Evolutionary conservation across 2,797 vertebrate species (phyloP).

Genomic region (Pseudotriccus pelzelni): DNA sequence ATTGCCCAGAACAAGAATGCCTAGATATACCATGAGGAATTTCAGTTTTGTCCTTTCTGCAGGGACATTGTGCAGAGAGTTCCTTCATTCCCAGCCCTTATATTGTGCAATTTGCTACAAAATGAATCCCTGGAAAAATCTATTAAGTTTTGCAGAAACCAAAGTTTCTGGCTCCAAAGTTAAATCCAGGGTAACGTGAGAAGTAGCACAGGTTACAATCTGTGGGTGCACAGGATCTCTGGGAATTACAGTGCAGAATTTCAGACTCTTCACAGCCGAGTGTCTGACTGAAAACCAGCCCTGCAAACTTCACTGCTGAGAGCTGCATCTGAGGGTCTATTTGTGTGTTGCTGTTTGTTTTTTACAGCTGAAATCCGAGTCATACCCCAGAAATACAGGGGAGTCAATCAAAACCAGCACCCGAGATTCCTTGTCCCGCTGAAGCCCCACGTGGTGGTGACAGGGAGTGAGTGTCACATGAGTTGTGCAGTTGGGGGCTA

Average conservation of each 20-base stretch:
- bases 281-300: neutral
- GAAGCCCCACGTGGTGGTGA: slow-evolving; percentile 82
- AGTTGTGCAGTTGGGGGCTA: slow-evolving; percentile 87
- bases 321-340: neutral
- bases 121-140: neutral
- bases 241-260: neutral
- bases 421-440: slow-evolving; percentile 82
- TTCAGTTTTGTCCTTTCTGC: neutral
- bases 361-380: slow-evolving; percentile 74
- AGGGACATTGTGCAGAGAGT: neutral
- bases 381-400: slow-evolving; percentile 61
- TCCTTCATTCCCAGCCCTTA: neutral
- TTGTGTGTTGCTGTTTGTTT: neutral
- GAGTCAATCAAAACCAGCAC: slow-evolving; percentile 73
- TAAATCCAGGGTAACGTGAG: neutral
- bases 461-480: slow-evolving; percentile 86
- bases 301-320: neutral
- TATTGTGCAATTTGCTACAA: neutral
- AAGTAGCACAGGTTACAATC: neutral
- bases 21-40: neutral
- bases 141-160: neutral
- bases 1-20: neutral
- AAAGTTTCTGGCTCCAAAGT: neutral
- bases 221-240: neutral
- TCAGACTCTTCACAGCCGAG: neutral